phyloP scores from a whole-genome alignment of 2,113 vertebrate genomes.

The Podiceps cristatus region DNA sequence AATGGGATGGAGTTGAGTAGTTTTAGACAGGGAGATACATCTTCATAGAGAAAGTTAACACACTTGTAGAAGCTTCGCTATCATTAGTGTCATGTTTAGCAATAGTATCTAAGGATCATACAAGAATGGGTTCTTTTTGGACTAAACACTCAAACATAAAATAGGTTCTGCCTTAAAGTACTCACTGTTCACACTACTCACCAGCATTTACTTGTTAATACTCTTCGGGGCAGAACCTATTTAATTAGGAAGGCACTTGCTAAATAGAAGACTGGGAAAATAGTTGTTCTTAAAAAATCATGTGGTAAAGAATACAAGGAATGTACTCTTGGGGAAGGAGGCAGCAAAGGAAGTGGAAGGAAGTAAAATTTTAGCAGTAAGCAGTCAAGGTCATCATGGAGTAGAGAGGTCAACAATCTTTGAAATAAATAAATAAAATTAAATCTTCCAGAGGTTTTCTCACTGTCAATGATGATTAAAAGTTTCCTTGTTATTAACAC shows the following conservation, averaged over 20 bases:
- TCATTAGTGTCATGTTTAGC: not conserved
- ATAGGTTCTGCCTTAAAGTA: not conserved
- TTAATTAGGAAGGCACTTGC: not conserved
- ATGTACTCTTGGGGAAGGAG: not conserved
- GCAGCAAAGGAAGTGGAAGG: not conserved
- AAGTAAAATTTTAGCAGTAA: not conserved
- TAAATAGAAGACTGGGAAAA: not conserved
- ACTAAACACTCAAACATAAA: not conserved
- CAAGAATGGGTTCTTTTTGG: not conserved
- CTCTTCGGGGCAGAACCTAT: not conserved
- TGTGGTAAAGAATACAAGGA: not conserved
- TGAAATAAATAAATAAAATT: not conserved
- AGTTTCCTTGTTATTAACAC: not conserved
- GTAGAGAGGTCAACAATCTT: not conserved
- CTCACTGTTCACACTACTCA: not conserved
- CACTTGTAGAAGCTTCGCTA: not conserved
- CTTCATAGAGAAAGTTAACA: not conserved
- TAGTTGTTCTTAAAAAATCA: not conserved
- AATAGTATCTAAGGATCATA: not conserved
- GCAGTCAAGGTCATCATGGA: not conserved
- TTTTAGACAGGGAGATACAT: not conserved
- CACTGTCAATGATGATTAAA: not conserved
- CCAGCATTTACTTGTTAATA: not conserved
- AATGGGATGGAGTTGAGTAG: not conserved
- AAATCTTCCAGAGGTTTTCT: not conserved